Evolutionary conservation across 2,888 invertebrate genomes (phyloP).

Genomic region (Listrodromus nycthemerus): DNA sequence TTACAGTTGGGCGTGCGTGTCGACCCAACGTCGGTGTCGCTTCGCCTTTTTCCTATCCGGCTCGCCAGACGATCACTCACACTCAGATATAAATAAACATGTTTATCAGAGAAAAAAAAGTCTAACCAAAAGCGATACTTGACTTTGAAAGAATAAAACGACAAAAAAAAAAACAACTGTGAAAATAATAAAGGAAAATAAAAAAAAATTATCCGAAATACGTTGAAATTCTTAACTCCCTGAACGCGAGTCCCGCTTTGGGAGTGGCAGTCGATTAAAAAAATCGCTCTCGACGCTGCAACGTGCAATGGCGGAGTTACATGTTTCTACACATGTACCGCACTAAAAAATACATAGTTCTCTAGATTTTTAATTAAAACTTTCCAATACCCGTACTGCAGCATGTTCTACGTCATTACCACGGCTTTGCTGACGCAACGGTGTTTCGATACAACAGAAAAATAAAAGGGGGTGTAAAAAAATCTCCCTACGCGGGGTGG

Average conservation of each 20-base stretch:
- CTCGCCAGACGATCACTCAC: background rate
- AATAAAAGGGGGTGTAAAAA: background rate
- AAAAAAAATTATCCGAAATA: no score
- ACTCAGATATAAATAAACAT: background rate
- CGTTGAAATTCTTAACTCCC: no score
- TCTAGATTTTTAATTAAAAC: background rate
- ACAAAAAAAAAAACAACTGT: no score
- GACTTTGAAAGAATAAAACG: no score
- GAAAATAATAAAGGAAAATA: no score
- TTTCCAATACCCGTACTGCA: background rate
- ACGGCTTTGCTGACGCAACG: background rate
- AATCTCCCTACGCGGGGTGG: background rate
- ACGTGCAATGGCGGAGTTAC: no score
- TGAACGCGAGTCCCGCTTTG: no score
- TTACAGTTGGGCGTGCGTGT: slow-evolving; percentile 49
- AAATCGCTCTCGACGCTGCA: no score
- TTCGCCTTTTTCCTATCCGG: slow-evolving; percentile 5
- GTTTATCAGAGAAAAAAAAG: background rate
- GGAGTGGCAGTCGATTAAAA: no score
- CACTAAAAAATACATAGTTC: background rate
- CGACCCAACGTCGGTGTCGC: slow-evolving; percentile 39
- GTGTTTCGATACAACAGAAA: background rate
- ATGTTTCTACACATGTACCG: background rate
- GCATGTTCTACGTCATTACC: background rate
- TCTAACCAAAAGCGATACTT: background rate